Conservation (phyloP, 2,888 invertebrate genomes). For the Nymphalis c-album region DNA sequence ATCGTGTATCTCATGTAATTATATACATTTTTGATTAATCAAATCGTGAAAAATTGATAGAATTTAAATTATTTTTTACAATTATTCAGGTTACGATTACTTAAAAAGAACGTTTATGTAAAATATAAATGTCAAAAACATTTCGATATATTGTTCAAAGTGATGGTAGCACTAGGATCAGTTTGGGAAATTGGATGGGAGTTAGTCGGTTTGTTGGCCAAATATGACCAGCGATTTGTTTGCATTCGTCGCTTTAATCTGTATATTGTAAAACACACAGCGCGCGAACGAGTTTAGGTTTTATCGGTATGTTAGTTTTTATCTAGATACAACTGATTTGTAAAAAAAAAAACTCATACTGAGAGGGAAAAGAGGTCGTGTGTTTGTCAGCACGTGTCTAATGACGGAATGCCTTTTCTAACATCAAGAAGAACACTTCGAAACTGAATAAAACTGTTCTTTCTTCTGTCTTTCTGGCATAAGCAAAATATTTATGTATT, state of each 20-base stretch:
- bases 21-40: not conserved
- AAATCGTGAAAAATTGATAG: no score
- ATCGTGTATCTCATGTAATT: not conserved
- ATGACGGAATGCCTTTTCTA: no score
- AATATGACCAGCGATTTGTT: conserved; percentile 22
- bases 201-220: conserved; percentile 14
- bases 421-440: no score
- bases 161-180: not conserved
- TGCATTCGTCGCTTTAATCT: conserved; percentile 15
- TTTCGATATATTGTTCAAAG: not conserved
- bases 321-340: not conserved
- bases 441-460: no score
- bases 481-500: no score
- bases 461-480: no score
- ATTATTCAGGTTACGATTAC: no score
- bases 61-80: no score
- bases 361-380: no score
- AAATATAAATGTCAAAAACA: not conserved
- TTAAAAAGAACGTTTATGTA: no score
- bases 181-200: conserved; percentile 32
- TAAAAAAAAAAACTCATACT: no score
- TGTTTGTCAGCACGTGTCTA: no score
- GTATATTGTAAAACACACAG: not conserved
- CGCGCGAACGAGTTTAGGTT: not conserved
- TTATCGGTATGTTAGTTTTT: not conserved